A percentile compares a stretch with the other conserved stretches of the same genome.
Evolutionary conservation across 2,888 invertebrate genomes (phyloP).

Genomic region (Phania funesta): DNA sequence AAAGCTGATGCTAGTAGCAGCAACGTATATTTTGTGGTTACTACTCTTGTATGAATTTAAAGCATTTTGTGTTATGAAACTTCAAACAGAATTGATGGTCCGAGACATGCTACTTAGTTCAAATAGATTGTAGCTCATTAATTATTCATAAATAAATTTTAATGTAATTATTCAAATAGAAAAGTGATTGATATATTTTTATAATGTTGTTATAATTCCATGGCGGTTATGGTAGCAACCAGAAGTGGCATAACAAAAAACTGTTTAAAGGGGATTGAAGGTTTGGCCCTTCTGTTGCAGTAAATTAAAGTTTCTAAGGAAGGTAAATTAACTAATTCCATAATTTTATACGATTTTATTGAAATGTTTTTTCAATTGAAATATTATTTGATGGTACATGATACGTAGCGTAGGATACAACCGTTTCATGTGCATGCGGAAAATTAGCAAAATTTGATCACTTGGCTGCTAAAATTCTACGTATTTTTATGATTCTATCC

Average conservation of each 20-base stretch:
- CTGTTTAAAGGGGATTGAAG: background rate
- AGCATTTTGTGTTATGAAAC: slow-evolving; percentile 7
- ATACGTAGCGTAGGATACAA: too few species aligned
- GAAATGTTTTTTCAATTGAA: too few species aligned
- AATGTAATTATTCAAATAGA: slow-evolving; percentile 75
- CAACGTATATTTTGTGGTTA: slow-evolving; percentile 4
- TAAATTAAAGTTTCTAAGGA: too few species aligned
- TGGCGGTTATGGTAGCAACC: background rate
- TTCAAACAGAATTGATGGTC: slow-evolving; percentile 9
- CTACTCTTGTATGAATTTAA: slow-evolving; percentile 6
- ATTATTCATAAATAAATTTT: slow-evolving; percentile 77
- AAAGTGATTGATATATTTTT: slow-evolving; percentile 74
- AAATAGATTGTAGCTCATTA: slow-evolving; percentile 72
- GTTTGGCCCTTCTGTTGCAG: background rate
- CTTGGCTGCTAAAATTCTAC: too few species aligned
- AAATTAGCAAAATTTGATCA: too few species aligned
- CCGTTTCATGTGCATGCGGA: too few species aligned
- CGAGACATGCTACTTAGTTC: background rate
- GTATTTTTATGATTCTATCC: too few species aligned
- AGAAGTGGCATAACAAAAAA: background rate
- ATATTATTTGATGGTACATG: too few species aligned
- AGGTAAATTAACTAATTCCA: too few species aligned
- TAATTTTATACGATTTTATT: too few species aligned
- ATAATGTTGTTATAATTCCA: background rate
- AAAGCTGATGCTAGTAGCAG: background rate